These are phyloP conservation scores for Anagyrus pseudococci DNA, from an alignment of 2,888 invertebrate genomes.

Conservation along the genomic window DNA sequence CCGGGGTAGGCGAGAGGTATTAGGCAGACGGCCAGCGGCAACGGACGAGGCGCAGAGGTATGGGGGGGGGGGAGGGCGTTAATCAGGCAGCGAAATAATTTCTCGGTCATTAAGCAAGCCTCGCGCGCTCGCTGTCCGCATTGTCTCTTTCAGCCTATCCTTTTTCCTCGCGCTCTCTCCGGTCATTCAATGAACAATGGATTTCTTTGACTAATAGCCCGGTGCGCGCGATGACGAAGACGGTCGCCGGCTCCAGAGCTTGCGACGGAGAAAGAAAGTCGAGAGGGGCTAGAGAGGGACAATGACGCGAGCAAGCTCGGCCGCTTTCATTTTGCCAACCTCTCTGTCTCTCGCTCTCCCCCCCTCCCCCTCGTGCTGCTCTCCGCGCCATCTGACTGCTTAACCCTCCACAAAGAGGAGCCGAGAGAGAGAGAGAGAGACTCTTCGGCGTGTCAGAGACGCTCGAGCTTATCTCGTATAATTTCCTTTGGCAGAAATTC, in stretches of 20 bases:
- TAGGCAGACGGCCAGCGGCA: neutral
- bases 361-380: neutral
- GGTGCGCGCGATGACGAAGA: constrained; percentile 5
- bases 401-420: too few relatives aligned
- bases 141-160: neutral
- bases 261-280: constrained; percentile 1
- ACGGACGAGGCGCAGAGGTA: neutral
- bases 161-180: too few relatives aligned
- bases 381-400: too few relatives aligned
- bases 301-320: too few relatives aligned
- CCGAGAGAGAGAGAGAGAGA: too few relatives aligned
- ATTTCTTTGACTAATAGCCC: constrained; percentile 20
- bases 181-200: constrained; percentile 9
- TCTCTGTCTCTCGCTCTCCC: neutral
- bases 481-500: constrained; percentile 10
- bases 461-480: constrained; percentile 20
- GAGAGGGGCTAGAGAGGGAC: too few relatives aligned
- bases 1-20: too few relatives aligned
- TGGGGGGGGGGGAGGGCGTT: constrained; percentile 31
- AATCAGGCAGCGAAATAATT: constrained; percentile 50
- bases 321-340: neutral
- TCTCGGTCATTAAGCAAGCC: constrained; percentile 48
- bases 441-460: constrained; percentile 2
- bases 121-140: neutral
- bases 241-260: neutral